Evolutionary conservation across 2,888 invertebrate genomes (phyloP), one percentile per base, ranked within the genome.

Genomic region (Eristalis pertinax): DNA sequence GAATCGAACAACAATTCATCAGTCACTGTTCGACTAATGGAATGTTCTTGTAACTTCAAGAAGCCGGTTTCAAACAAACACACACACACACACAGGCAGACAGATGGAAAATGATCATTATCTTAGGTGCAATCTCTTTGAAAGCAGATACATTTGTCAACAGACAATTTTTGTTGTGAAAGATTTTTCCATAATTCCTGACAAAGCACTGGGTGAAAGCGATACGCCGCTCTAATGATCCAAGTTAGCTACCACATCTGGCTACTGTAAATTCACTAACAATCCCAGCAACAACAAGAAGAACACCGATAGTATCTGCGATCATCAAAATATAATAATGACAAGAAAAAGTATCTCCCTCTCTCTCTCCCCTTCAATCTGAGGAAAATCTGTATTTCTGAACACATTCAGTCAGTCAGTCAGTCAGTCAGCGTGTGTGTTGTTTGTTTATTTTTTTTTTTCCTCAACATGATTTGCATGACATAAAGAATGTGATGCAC

Each of bases 401-500:
- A 32, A 32, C 7, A 32, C 35, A 35, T 10, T 35, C 11, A 11
- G 35, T 35, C 10, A 4, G 11, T 10, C 10, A 35, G 43, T 50
- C n/a, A 26, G 26, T 26, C 26, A n/a, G 43, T n/a, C 7, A 4
- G 50, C 8, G n/a, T 50, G 4, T 19, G 19, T 50, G 19, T 50
- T n/a, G 24, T 22, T 62, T 26, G 3, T 5, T 62, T 62, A 15
- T 3, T 50, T 19, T 11, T 13, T 43, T 29, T 75, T 35, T 26
- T 43, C 63, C 24, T 11, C 32, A 35, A 58, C 22, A 62, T 70
- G 43, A 81, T 76, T 76, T 76, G 58, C 63, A 76, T 81, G 43
- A 64, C 43, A 85, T 35, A 62, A n/a, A 56, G 19, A 68, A 73
- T 81, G 63, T 50, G 38, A 67, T 73, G 72, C 72, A 77, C 76